Base-by-base conservation (phyloP, 2,888 invertebrate species). In the Ashinkailepas kermadecensis region DNA sequence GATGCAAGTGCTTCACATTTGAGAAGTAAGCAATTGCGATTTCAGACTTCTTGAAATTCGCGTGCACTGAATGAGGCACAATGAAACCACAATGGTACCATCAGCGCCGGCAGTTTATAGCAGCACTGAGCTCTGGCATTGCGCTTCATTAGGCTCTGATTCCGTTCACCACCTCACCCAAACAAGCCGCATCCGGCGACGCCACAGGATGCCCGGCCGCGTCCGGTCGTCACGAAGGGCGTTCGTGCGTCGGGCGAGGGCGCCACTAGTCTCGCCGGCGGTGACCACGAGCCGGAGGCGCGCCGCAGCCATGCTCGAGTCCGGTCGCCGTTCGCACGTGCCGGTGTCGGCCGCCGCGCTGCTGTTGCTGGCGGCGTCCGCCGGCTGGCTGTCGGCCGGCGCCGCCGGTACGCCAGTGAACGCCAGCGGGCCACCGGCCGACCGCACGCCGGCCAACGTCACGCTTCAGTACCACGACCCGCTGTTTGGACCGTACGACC, bases 401-500 rank as follows among this genome's bases (percentile, higher is more conserved):
- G 39, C 15, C 25, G 13, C 39, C 70, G 15, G 39, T 10, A 12
- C 39, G 13, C 15, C 70, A 13, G 13, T 39, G 13, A 39, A 13
- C 39, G 25, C 13, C 70, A 13, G 12, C 7, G 74, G 54, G 74
- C 21, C 18, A 9, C 21, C 21, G 21, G 23, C 56, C 8, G 56
- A 74, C 56, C 18, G 15, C 21, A 10, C 74, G 21, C 21, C 21
- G 21, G 23, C 56, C 8, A 74, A 74, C 56, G 54, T 18, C 8
- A 74, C 74, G 65, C 65, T 13, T 8, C 58, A 79, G 23, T 79
- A 79, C 79, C 23, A 23, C 13, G 79, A 79, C 23, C 58, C 79
- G 8, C 58, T 79, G 58, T 79, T 79, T 58, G 58, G 58, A 8
- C 79, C 79, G 23, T 79, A 79, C 79, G 79, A 79, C 58, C 79